Evolutionary conservation across 1,140 invertebrate species (phyloP), one percentile per base, ranked within the genome.

Genomic region (Conopomorpha cramerella): DNA sequence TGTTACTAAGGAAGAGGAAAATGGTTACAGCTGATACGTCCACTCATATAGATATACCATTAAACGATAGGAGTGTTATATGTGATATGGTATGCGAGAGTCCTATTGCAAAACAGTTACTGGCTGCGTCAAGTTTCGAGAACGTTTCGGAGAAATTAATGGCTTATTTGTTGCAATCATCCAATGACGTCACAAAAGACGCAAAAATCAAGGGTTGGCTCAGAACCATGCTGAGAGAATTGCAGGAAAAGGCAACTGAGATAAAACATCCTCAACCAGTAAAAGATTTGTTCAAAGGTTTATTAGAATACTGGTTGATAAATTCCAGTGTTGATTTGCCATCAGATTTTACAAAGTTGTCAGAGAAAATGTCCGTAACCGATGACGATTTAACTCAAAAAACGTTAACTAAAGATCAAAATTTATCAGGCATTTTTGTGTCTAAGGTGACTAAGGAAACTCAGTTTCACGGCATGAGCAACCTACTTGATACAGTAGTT

Each of bases 281-380:
- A 1, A 71, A 60, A 40, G 43, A 47, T 4, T 34, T 73, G 23
- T 67, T 73, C 28, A 61, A 55, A 47, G 55, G 45, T 30, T 39
- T 71, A 8, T 41, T 67, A 36, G 60, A 73, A 30, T 71, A 58
- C 45, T 73, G 58, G 60, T 39, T 71, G 12, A 59, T 51, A 31
- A 51, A 60, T 23, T 58, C 51, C 1, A 34, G 34, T n/a, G n/a
- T n/a, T n/a, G n/a, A n/a, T n/a, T n/a, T n/a, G n/a, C n/a, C n/a
- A n/a, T n/a, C n/a, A n/a, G n/a, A n/a, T n/a, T n/a, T n/a, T n/a
- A n/a, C n/a, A n/a, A n/a, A n/a, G n/a, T n/a, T n/a, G n/a, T n/a
- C n/a, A n/a, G n/a, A n/a, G n/a, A n/a, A n/a, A n/a, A n/a, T n/a
- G n/a, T n/a, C n/a, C n/a, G n/a, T n/a, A n/a, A n/a, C n/a, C n/a